Evolutionary conservation across 2,888 invertebrate genomes (phyloP).

Genomic region (Drosophila paranaensis): DNA sequence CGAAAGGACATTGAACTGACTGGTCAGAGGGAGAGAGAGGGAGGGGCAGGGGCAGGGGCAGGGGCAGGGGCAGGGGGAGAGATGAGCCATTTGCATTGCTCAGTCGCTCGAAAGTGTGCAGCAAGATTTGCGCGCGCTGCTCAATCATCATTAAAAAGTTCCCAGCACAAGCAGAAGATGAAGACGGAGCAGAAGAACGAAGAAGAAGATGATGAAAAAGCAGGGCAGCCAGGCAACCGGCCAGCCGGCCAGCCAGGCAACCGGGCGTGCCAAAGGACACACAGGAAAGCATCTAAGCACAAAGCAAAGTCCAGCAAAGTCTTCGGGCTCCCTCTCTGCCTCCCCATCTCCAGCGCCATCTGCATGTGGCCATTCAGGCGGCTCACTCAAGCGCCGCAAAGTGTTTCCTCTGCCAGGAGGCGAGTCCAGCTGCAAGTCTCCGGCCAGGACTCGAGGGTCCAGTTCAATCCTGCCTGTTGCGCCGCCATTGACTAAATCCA

Average conservation of each 20-base stretch:
- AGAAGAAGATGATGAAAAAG: not conserved
- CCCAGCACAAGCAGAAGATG: conserved; percentile 4
- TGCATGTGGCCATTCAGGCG: conserved; percentile 51
- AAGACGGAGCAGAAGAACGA: not conserved
- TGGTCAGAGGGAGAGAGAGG: no score
- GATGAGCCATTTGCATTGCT: conserved; percentile 50
- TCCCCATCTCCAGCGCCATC: not conserved
- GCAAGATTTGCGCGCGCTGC: conserved; percentile 66
- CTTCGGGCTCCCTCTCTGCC: not conserved
- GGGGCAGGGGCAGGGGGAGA: not conserved
- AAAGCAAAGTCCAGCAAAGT: conserved; percentile 47
- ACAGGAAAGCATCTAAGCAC: conserved; percentile 30
- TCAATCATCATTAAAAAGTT: conserved; percentile 74
- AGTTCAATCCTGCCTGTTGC: conserved; percentile 46
- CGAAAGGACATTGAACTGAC: conserved; percentile 33
- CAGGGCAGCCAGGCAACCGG: not conserved
- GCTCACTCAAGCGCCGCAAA: conserved; percentile 72
- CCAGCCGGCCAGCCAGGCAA: not conserved
- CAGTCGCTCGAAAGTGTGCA: conserved; percentile 63
- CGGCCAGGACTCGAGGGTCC: conserved; percentile 6
- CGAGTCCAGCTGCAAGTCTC: conserved; percentile 3
- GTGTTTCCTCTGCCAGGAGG: conserved; percentile 65
- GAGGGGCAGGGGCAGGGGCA: no score
- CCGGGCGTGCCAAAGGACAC: not conserved
- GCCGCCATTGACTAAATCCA: conserved; percentile 47